A percentile compares a stretch with the other conserved stretches of the same genome.
phyloP scores from a whole-genome alignment of 2,888 invertebrate genomes.

The Argyra leucocephala region DNA sequence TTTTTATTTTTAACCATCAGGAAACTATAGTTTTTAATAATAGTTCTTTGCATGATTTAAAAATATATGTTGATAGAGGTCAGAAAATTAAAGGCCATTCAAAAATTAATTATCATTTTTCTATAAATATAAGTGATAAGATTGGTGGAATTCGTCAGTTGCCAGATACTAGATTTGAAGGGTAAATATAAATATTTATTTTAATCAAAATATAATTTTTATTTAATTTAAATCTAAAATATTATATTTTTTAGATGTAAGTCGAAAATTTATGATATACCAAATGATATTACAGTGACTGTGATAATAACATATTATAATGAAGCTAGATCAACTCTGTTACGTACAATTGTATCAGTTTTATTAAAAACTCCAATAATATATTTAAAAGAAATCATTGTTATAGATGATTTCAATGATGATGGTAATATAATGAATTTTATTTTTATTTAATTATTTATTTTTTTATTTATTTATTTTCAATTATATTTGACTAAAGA shows the following conservation, averaged over 20 bases:
- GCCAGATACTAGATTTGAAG: conserved; percentile 32
- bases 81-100: not conserved
- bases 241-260: conserved; percentile 27
- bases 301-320: conserved; percentile 36
- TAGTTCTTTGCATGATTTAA: not conserved
- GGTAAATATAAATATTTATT: conserved; percentile 26
- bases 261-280: conserved; percentile 24
- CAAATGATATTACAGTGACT: conserved; percentile 26
- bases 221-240: not conserved
- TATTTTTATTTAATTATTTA: not conserved
- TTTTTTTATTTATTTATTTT: not conserved
- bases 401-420: conserved; percentile 36
- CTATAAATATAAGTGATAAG: conserved; percentile 27
- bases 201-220: not conserved
- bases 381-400: conserved; percentile 34
- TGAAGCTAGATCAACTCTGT: conserved; percentile 35
- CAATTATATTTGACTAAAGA: too few species aligned
- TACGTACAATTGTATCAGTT: conserved; percentile 33
- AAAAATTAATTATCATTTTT: not conserved
- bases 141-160: conserved; percentile 30
- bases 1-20: too few species aligned
- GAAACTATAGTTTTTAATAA: not conserved
- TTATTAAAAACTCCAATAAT: conserved; percentile 30
- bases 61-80: not conserved
- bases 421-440: conserved; percentile 30